phyloP scores from a whole-genome alignment of 2,113 vertebrate genomes.

The Camelus bactrianus region DNA sequence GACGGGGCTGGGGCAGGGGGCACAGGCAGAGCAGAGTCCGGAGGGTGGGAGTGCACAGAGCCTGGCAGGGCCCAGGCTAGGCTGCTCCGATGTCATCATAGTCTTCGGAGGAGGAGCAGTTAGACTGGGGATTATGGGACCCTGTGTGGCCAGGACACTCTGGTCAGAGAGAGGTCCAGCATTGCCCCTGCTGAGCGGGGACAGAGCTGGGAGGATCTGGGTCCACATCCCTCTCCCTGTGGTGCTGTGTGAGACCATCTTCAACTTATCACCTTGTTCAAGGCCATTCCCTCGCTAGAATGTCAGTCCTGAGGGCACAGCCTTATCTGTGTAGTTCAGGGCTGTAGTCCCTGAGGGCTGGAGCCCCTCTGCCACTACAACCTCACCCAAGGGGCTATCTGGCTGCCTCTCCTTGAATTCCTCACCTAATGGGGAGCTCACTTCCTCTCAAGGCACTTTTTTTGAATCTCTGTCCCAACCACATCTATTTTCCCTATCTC shows the following conservation, averaged over 20 bases:
- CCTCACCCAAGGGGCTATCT: background rate
- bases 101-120: slow-evolving; percentile 49
- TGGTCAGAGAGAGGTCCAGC: background rate
- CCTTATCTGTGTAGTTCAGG: background rate
- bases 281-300: background rate
- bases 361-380: background rate
- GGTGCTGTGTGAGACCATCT: background rate
- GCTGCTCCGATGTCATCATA: slow-evolving; percentile 84
- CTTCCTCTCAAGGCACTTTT: background rate
- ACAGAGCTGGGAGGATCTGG: background rate
- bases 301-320: background rate
- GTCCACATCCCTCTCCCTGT: accelerated
- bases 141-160: background rate
- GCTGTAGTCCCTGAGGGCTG: background rate
- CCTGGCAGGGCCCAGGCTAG: background rate
- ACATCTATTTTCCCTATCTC: background rate
- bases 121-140: accelerated
- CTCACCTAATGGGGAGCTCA: background rate
- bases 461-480: background rate
- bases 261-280: background rate
- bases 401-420: background rate
- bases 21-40: background rate
- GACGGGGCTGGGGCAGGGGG: background rate
- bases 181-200: background rate
- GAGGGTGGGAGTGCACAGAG: background rate